phyloP scores from a whole-genome alignment of 2,888 invertebrate genomes.

The Punctoribates punctum region DNA sequence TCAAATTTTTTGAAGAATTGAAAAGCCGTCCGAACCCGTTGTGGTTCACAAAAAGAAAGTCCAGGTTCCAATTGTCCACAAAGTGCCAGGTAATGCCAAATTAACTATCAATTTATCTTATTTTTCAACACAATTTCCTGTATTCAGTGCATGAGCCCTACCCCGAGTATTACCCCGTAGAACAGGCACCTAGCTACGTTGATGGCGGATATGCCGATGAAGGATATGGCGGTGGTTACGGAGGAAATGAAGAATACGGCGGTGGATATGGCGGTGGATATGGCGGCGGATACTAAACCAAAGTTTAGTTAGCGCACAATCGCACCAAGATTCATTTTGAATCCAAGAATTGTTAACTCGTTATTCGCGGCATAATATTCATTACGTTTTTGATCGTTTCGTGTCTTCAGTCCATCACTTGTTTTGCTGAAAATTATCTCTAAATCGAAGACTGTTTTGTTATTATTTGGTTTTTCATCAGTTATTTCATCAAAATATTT shows the following conservation, averaged over 20 bases:
- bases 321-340: too few species aligned
- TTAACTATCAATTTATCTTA: not conserved
- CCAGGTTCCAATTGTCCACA: not conserved
- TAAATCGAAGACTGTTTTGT: too few species aligned
- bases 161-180: constrained; percentile 34
- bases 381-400: too few species aligned
- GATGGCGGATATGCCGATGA: constrained; percentile 39
- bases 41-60: constrained; percentile 1
- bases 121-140: not conserved
- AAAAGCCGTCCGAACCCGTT: not conserved
- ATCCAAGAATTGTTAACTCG: too few species aligned
- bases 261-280: constrained; percentile 7
- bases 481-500: too few species aligned
- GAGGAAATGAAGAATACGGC: constrained; percentile 15
- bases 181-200: constrained; percentile 34
- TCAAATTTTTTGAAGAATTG: constrained; percentile 1
- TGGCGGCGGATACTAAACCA: constrained; percentile 1
- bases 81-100: not conserved
- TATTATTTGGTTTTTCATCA: too few species aligned
- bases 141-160: constrained; percentile 16
- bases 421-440: too few species aligned
- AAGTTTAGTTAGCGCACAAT: too few species aligned
- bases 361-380: too few species aligned
- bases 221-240: not conserved
- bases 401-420: too few species aligned